phyloP scores from a whole-genome alignment of 2,888 invertebrate genomes.

The Cacoxenus indagator region DNA sequence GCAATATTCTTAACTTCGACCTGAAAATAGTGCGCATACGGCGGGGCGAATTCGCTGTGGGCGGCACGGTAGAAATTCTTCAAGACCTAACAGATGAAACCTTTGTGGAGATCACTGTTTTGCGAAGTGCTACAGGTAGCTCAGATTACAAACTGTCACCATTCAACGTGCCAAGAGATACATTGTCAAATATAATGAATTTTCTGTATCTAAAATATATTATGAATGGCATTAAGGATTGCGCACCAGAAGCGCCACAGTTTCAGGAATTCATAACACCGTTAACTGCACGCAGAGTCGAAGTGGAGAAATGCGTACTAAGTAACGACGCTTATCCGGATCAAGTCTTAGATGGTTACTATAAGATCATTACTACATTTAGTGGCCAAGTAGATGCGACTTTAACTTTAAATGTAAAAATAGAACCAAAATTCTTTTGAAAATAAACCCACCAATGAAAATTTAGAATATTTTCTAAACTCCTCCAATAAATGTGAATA shows the following conservation, averaged over 20 bases:
- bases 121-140: conserved; percentile 7
- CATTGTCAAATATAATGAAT: not conserved
- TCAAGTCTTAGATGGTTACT: not conserved
- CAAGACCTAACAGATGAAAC: not conserved
- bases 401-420: not conserved
- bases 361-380: not conserved
- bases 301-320: conserved; percentile 1
- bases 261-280: not conserved
- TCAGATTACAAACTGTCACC: conserved; percentile 9
- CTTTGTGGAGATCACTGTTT: not conserved
- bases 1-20: not conserved
- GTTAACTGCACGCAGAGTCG: not conserved
- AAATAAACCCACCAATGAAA: too few relatives aligned
- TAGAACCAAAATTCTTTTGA: not conserved
- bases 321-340: conserved; percentile 2
- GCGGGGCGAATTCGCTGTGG: not conserved
- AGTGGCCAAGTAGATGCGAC: not conserved
- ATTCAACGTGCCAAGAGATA: not conserved
- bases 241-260: not conserved
- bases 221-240: not conserved
- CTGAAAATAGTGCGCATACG: conserved; percentile 3
- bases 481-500: too few relatives aligned
- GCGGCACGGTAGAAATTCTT: not conserved
- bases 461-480: too few relatives aligned
- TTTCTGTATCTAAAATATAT: not conserved